Evolutionary conservation across 2,888 invertebrate genomes (phyloP).

Genomic region (Pterostichus madidus): DNA sequence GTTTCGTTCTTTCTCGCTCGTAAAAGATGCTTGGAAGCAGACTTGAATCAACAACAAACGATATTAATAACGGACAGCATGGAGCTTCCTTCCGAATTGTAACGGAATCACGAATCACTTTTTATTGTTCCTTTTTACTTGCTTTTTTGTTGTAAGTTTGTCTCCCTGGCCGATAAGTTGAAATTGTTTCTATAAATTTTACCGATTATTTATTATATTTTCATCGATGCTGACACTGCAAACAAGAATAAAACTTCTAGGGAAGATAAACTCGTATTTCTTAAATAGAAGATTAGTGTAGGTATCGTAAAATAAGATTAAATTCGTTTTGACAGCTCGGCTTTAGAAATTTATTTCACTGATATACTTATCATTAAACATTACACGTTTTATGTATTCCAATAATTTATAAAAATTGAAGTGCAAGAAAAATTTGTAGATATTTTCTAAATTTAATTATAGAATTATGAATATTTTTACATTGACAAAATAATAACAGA

Average conservation of each 20-base stretch:
- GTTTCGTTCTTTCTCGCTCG: conserved; percentile 48
- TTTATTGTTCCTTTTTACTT: conserved; percentile 47
- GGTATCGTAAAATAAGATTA: conserved; percentile 29
- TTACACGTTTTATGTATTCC: too few species aligned
- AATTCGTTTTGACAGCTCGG: background rate
- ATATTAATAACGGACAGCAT: conserved; percentile 59
- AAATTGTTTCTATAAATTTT: conserved; percentile 52
- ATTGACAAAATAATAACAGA: too few species aligned
- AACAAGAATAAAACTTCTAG: conserved; percentile 4
- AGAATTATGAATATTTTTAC: too few species aligned
- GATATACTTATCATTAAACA: too few species aligned
- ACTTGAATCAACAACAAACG: conserved; percentile 63
- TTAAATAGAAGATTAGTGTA: background rate
- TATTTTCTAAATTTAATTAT: too few species aligned
- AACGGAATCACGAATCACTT: conserved; percentile 42
- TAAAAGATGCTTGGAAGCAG: conserved; percentile 57
- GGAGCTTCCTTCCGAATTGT: conserved; percentile 33
- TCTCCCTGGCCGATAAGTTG: conserved; percentile 14
- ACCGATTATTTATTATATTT: conserved; percentile 49
- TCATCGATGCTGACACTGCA: conserved; percentile 34
- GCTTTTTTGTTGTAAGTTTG: conserved; percentile 25
- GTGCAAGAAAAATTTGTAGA: too few species aligned
- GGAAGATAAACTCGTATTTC: background rate
- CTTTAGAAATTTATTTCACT: too few species aligned
- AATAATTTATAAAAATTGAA: too few species aligned